Percentiles rank a stretch among this genome's conserved stretches.
Conservation (phyloP, 2,113 vertebrate genomes). For the Bubo bubo region DNA sequence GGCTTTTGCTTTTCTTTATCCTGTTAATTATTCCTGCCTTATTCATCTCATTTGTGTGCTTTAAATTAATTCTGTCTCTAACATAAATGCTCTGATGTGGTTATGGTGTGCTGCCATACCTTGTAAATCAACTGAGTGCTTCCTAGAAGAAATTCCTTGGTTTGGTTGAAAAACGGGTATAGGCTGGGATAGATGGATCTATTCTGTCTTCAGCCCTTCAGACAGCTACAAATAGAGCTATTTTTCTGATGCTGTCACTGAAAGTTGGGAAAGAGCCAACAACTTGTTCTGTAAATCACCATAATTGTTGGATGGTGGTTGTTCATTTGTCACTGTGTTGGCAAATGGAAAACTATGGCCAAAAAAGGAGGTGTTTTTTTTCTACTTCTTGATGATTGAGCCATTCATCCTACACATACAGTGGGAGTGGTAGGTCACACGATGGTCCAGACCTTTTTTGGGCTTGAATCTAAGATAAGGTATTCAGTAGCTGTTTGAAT, state of each 20-base stretch:
- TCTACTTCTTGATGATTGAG: neutral
- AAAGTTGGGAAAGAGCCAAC: neutral
- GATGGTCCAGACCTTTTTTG: neutral
- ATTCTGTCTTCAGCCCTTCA: neutral
- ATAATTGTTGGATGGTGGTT: neutral
- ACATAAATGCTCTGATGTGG: neutral
- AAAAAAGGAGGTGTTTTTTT: neutral
- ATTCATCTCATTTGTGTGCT: constrained; percentile 19
- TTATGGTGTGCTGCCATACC: neutral
- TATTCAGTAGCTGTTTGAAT: neutral
- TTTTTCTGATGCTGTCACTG: neutral
- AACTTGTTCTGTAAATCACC: neutral
- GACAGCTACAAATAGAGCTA: neutral
- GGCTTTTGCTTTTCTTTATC: constrained; percentile 41
- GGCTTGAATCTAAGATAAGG: neutral
- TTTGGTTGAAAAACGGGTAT: neutral
- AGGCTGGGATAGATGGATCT: neutral
- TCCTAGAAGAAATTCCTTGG: neutral
- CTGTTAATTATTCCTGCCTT: neutral
- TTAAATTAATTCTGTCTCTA: neutral
- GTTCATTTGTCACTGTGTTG: neutral
- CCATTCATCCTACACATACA: neutral
- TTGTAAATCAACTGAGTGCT: neutral
- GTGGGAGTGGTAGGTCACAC: neutral
- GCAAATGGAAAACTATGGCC: neutral